Evolutionary conservation across 2,797 vertebrate species (phyloP).

Genomic region (Clarias pachynema): DNA sequence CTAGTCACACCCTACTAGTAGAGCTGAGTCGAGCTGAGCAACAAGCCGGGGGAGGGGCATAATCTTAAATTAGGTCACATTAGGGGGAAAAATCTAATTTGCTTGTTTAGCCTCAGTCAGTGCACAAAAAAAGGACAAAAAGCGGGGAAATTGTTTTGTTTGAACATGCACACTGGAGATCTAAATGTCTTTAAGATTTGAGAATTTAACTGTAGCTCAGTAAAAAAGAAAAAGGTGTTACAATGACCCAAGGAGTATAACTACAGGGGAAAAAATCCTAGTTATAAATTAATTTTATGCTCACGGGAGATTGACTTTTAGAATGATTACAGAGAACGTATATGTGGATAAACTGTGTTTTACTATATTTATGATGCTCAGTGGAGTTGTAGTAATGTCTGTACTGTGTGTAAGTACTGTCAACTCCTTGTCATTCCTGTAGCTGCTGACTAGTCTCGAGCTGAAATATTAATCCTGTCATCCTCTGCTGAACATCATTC

Average conservation of each 20-base stretch:
- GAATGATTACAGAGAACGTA: background rate
- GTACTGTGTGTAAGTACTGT: background rate
- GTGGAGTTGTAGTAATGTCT: background rate
- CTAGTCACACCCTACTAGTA: too few species aligned
- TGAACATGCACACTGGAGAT: too few species aligned
- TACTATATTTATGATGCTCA: background rate
- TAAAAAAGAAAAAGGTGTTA: background rate
- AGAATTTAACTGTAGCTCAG: background rate
- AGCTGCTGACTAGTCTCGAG: background rate
- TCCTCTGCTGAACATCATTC: slow-evolving; percentile 29
- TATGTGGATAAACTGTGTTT: background rate
- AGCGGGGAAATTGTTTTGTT: too few species aligned
- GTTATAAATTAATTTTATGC: background rate
- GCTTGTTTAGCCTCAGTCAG: too few species aligned
- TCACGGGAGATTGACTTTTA: background rate
- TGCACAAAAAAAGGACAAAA: too few species aligned
- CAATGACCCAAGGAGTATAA: background rate
- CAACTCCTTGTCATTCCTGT: background rate
- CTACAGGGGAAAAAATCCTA: background rate
- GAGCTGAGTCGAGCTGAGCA: too few species aligned
- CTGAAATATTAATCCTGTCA: slow-evolving; percentile 21
- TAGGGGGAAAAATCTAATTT: too few species aligned
- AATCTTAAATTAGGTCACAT: too few species aligned
- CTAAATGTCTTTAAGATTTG: background rate
- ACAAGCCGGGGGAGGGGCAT: too few species aligned